phyloP scores from a whole-genome alignment of 2,113 vertebrate genomes.

The Spheniscus mendiculus region DNA sequence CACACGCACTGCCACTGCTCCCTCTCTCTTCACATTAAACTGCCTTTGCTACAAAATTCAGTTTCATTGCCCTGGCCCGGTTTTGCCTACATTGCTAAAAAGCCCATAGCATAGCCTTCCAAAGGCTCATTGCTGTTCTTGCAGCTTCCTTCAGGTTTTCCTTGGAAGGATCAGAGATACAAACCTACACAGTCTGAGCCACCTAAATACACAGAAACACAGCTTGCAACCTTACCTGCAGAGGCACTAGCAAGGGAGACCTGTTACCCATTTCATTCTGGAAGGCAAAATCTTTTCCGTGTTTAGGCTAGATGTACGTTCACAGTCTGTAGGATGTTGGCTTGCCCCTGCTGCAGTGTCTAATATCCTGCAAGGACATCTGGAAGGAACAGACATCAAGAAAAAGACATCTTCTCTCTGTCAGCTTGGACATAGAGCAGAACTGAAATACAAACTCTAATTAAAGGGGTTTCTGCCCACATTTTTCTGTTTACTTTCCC shows the following conservation, averaged over 20 bases:
- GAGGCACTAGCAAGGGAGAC: neutral
- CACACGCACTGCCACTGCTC: neutral
- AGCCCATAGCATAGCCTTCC: neutral
- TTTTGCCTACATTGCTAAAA: neutral
- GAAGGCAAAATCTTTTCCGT: neutral
- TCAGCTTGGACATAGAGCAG: neutral
- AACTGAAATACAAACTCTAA: neutral
- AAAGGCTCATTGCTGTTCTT: neutral
- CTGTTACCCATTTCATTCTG: neutral
- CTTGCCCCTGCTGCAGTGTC: neutral
- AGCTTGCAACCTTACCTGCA: neutral
- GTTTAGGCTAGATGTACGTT: neutral
- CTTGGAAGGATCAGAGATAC: neutral
- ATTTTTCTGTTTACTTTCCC: neutral
- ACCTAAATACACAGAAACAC: neutral
- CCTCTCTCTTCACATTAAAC: neutral
- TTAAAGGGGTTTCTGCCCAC: neutral
- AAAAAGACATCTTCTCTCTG: neutral
- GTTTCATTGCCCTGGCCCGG: neutral
- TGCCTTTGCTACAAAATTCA: fast-evolving
- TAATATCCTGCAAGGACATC: neutral
- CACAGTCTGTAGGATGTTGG: neutral
- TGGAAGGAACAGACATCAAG: neutral
- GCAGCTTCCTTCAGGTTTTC: neutral
- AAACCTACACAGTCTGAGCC: neutral